Conservation (phyloP, 2,113 vertebrate genomes). For the Orientallactaga bullata region DNA sequence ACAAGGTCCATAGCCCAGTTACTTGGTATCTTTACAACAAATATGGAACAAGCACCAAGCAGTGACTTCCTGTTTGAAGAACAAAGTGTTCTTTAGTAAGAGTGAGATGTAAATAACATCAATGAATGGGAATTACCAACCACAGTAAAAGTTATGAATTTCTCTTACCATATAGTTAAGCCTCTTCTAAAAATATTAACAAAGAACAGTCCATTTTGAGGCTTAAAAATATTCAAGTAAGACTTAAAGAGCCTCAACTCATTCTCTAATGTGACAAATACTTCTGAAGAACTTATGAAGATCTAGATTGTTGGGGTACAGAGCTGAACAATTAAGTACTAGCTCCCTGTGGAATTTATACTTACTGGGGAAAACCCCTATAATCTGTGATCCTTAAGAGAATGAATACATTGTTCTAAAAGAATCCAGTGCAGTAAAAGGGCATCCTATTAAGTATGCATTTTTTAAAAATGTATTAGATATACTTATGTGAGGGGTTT, state of each 20-base stretch:
- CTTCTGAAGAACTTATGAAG: neutral
- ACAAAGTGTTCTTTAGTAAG: constrained; percentile 76
- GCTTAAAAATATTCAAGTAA: neutral
- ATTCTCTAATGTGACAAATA: neutral
- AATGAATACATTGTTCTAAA: neutral
- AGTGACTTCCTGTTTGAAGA: constrained; percentile 80
- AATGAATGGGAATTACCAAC: constrained; percentile 63
- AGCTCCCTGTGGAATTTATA: neutral
- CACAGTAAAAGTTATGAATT: constrained; percentile 67
- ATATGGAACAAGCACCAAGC: constrained; percentile 48
- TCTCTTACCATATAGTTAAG: constrained; percentile 8
- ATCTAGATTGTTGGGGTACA: neutral
- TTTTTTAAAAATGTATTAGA: constrained; percentile 8
- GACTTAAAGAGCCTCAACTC: neutral
- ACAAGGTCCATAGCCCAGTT: neutral
- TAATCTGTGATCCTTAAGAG: neutral
- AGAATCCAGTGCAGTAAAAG: neutral
- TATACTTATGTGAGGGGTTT: neutral
- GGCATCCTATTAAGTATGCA: constrained; percentile 19
- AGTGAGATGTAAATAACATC: constrained; percentile 73
- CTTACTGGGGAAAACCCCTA: neutral
- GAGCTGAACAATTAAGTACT: neutral
- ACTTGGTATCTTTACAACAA: neutral
- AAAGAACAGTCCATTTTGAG: constrained; percentile 10
- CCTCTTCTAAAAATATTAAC: constrained; percentile 38